phyloP scores from a whole-genome alignment of 2,113 vertebrate species.

The Pachypanchax playfairii region DNA sequence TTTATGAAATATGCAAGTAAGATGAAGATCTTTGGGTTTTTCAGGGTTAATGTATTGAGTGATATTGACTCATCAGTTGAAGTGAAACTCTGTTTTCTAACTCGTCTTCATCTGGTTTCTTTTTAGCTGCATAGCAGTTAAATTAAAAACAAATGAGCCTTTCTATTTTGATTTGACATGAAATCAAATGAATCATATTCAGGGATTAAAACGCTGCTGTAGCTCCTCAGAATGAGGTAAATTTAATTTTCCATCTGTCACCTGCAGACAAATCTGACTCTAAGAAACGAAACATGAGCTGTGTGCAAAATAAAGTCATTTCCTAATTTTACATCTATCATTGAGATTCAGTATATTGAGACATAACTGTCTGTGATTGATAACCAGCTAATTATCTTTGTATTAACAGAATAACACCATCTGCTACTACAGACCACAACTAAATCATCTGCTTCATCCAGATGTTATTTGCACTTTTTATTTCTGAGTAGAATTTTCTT shows the following conservation, averaged over 20 bases:
- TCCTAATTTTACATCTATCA: constrained; percentile 33
- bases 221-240: constrained; percentile 16
- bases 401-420: constrained; percentile 53
- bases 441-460: constrained; percentile 45
- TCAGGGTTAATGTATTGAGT: too few relatives aligned
- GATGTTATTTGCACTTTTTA: constrained; percentile 27
- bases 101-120: too few relatives aligned
- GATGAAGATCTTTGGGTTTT: too few relatives aligned
- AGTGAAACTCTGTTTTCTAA: too few relatives aligned
- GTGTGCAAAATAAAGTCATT: constrained; percentile 34
- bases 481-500: constrained; percentile 1
- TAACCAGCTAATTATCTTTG: constrained; percentile 51
- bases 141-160: too few relatives aligned
- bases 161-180: too few relatives aligned
- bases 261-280: constrained; percentile 8
- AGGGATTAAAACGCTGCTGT: neutral
- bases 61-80: too few relatives aligned
- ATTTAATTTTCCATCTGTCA: neutral
- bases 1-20: too few relatives aligned
- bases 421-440: constrained; percentile 43
- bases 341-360: constrained; percentile 17
- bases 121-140: too few relatives aligned
- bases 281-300: too few relatives aligned
- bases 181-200: too few relatives aligned
- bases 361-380: constrained; percentile 48